Percentiles rank a stretch among this genome's conserved stretches.
Evolutionary conservation across 1,140 invertebrate species (phyloP).

Genomic region (Papilio machaon): DNA sequence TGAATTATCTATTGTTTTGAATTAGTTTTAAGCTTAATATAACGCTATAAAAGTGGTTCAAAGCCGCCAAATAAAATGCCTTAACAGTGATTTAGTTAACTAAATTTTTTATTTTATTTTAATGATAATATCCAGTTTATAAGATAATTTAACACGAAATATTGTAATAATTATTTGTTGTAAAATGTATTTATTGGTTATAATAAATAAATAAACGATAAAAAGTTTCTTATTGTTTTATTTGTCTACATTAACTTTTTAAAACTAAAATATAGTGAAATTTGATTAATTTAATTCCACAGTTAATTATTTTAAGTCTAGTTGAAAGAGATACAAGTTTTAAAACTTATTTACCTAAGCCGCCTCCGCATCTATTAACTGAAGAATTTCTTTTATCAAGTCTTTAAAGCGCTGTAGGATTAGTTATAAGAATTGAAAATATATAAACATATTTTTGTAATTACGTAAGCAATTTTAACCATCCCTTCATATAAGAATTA

Average conservation of each 20-base stretch:
- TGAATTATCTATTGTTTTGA: constrained; percentile 36
- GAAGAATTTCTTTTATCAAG: background rate
- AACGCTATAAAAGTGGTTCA: constrained; percentile 46
- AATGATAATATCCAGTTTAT: constrained; percentile 55
- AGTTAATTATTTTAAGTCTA: background rate
- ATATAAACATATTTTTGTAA: too few species aligned
- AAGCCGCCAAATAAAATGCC: constrained; percentile 55
- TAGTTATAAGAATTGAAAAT: too few species aligned
- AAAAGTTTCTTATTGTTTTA: constrained; percentile 46
- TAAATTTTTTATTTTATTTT: constrained; percentile 52
- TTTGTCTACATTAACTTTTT: background rate
- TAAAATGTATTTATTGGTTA: constrained; percentile 81
- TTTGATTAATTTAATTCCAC: background rate
- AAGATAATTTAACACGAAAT: constrained; percentile 60
- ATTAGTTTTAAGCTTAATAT: constrained; percentile 30
- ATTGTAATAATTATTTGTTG: constrained; percentile 75
- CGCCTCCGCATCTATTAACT: background rate
- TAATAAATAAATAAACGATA: constrained; percentile 70
- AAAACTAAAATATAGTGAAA: background rate
- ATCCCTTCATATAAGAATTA: too few species aligned
- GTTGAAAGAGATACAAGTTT: background rate
- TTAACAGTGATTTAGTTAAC: constrained; percentile 65
- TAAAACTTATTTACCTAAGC: background rate
- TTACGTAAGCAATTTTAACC: too few species aligned
- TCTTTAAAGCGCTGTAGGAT: too few species aligned